A percentile compares a stretch with the other conserved stretches of the same genome.
These are phyloP conservation scores for Meleagris gallopavo DNA, from an alignment of 2,113 vertebrate species.

Conservation along the genomic window DNA sequence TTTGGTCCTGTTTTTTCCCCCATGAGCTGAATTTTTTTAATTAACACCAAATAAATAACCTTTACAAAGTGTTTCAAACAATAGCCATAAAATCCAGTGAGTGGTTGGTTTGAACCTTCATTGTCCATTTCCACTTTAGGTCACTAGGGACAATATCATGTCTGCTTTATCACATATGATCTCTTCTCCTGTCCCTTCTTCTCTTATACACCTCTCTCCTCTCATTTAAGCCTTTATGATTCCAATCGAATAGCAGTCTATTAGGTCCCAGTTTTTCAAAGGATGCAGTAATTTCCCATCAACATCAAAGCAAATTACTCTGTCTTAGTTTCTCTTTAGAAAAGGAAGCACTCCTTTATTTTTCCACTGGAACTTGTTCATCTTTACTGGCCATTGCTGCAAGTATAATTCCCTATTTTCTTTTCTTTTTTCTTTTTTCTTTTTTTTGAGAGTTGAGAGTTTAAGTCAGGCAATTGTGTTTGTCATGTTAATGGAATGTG, in stretches of 20 bases:
- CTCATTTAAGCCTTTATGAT: background rate
- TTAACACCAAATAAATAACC: conserved; percentile 49
- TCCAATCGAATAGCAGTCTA: background rate
- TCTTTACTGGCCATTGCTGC: background rate
- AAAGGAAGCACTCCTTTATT: background rate
- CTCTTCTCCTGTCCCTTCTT: background rate
- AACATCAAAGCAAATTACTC: conserved; percentile 50
- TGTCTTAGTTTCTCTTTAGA: conserved; percentile 10
- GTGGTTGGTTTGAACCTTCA: background rate
- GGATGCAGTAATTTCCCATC: conserved; percentile 20
- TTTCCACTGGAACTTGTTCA: background rate
- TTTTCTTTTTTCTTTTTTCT: background rate
- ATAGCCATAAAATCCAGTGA: background rate
- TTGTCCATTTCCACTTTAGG: background rate
- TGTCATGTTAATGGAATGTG: background rate
- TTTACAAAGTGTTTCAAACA: conserved; percentile 41
- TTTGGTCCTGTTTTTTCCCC: background rate
- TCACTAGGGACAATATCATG: background rate
- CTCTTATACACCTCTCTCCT: background rate
- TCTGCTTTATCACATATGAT: background rate
- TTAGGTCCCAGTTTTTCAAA: background rate
- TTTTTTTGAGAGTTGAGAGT: background rate
- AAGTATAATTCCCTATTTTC: background rate
- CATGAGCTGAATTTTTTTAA: background rate
- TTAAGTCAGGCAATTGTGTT: background rate